phyloP scores from a whole-genome alignment of 2,797 vertebrate species.

The Galagoides demidoff region DNA sequence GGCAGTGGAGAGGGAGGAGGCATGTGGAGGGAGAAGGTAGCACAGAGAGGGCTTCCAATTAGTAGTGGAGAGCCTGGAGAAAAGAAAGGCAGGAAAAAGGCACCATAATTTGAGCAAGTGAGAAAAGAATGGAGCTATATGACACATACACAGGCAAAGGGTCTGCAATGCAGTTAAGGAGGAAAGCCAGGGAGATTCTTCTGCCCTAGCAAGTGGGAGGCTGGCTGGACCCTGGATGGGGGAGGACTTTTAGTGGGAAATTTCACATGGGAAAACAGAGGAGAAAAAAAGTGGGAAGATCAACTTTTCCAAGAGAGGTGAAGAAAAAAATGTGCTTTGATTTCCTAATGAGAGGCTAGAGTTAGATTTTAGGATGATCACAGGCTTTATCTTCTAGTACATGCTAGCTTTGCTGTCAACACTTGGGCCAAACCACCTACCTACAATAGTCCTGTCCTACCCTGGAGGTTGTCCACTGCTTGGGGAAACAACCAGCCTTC shows the following conservation, averaged over 20 bases:
- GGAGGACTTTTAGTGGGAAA: neutral
- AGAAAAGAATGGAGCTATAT: neutral
- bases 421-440: conserved; percentile 52
- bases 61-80: neutral
- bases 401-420: conserved; percentile 55
- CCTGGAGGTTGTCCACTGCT: neutral
- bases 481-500: neutral
- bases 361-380: conserved; percentile 62
- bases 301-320: conserved; percentile 53
- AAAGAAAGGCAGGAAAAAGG: neutral
- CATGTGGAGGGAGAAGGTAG: neutral
- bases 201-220: neutral
- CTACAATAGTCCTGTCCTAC: neutral
- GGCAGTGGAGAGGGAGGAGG: neutral
- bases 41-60: neutral
- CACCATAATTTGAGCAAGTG: neutral
- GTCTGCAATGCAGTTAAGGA: conserved; percentile 64
- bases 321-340: conserved; percentile 43
- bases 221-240: neutral
- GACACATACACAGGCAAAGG: conserved; percentile 46
- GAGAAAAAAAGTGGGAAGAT: conserved; percentile 24
- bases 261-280: neutral
- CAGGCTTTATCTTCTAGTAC: conserved; percentile 57
- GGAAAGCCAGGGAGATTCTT: conserved; percentile 36
- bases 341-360: conserved; percentile 67